Base-by-base conservation (phyloP, 2,113 vertebrate species). In the Cottus gobio region DNA sequence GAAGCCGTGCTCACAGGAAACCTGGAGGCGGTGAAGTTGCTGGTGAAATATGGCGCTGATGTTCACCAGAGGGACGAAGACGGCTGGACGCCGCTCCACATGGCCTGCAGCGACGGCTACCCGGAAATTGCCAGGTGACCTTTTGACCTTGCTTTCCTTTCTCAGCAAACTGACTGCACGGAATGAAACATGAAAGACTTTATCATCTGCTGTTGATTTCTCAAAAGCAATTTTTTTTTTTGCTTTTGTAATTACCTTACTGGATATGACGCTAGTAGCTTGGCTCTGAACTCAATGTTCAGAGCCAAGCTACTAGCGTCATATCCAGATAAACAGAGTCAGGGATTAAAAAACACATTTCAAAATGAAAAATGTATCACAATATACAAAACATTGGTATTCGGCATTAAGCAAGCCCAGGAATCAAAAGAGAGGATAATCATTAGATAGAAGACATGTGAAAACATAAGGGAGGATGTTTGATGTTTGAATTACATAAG, bases 61-160 rank as follows among this genome's bases (percentile, higher is more conserved):
- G 96, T 99, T 56, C 96, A 98, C 86, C 98, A 98, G 93, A 92
- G 90, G 0, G 98, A 99, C 0, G 97, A 99, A 81, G 92, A 97
- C 0, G 98, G 96, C 22, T 99, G 97, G 97, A 99, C 98, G 0
- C 94, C 98, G 0, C 94, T 99, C 75, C 98, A 99, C 90, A 97
- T 99, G 74, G 97, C 98, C 44, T 99, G 98, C 94, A 98, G 98
- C 0, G 97, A 99, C 0, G 95, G 97, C 30, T 94, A 96, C 46
- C 94, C 96, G 0, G 95, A 97, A 72, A 98, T 99, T 4, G 97
- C 97, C 77, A 95, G 95, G 98, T 99, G 85, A 85, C 65, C 67
- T 46, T 66, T 66, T 58, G 12, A 46, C 44, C 48, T 71, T 10
- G 16, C 58, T 26, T 34, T 2, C 46, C n/a, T 28, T 61, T 37